Evolutionary conservation across 2,888 invertebrate genomes (phyloP), one percentile per base, ranked within the genome.

Genomic region (Druceiella hillmani): DNA sequence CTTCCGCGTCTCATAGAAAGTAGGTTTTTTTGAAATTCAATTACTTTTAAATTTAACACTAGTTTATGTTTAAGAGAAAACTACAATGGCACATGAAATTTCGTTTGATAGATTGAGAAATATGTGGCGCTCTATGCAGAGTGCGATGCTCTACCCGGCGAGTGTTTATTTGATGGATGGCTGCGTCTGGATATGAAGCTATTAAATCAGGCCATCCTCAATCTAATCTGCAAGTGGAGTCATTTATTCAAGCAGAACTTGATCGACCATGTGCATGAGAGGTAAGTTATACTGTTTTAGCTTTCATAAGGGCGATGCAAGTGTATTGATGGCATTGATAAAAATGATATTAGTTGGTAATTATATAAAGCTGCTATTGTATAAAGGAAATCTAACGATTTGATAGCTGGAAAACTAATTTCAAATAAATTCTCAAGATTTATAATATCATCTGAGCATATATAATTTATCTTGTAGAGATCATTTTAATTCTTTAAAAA

Each of bases 171-270:
- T 53, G 79, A 81, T 43, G 74, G 78, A 7, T 94, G 94, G 92
- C 68, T 94, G 38, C 74, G 80, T 40, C 58, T 94, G 3, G 84
- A 93, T 52, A 66, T 88, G 31, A 77, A 76, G 40, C 81, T 86
- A 0, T 81, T 95, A 49, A 87, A 91, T 51, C 85, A 86, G 53
- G 78, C 81, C 1, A 79, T 95, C 11, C 74, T 93, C 45, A 88
- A 87, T 57, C 80, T 81, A 14, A 80, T 92, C 42, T 84, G 87
- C 56, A 84, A 88, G 54, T 94, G 94, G 93, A 83, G 87, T 39
- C 84, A 86, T 55, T 72, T 92, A 48, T 90, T 86, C 55, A 93
- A 93, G 54, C 79, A 85, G 52, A 83, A 93, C 66, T 74, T 95
- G 5, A 82, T 87, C 46, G 79, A 89, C 50, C 79, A 82, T 46